A percentile compares a stretch with the other conserved stretches of the same genome.
Conservation (phyloP, 2,888 invertebrate genomes). For the Drosophila paramelanica region DNA sequence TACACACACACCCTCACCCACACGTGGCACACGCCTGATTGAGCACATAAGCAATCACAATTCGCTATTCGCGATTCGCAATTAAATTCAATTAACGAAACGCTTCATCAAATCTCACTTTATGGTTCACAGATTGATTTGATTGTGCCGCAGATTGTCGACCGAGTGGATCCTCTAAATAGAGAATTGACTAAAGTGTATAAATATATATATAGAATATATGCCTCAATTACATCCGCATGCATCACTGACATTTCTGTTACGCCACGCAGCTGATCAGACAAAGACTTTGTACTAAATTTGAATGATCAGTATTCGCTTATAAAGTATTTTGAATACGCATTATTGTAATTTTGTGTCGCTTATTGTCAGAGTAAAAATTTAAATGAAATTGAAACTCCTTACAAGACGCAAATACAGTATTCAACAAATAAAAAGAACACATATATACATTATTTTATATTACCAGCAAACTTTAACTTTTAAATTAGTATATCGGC, state of each 20-base stretch:
- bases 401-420: too few relatives aligned
- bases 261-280: background rate
- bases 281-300: slow-evolving; percentile 1
- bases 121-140: slow-evolving; percentile 46
- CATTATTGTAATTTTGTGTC: too few relatives aligned
- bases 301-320: background rate
- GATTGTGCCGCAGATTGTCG: slow-evolving; percentile 28
- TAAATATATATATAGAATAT: background rate
- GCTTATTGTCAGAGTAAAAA: too few relatives aligned
- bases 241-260: slow-evolving; percentile 25
- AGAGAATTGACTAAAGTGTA: slow-evolving; percentile 11
- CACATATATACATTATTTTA: too few relatives aligned
- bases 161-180: background rate
- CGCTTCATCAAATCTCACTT: slow-evolving; percentile 43
- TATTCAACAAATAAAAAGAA: too few relatives aligned
- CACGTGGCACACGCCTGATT: slow-evolving; percentile 37
- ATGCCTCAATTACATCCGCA: slow-evolving; percentile 12
- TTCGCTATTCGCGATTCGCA: slow-evolving; percentile 1
- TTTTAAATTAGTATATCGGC: too few relatives aligned
- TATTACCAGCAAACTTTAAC: too few relatives aligned
- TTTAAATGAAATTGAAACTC: too few relatives aligned
- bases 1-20: background rate
- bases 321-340: background rate
- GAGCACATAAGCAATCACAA: slow-evolving; percentile 9
- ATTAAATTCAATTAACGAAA: slow-evolving; percentile 49